Evolutionary conservation across 2,888 invertebrate genomes (phyloP).

Genomic region (Uropetala carovei): DNA sequence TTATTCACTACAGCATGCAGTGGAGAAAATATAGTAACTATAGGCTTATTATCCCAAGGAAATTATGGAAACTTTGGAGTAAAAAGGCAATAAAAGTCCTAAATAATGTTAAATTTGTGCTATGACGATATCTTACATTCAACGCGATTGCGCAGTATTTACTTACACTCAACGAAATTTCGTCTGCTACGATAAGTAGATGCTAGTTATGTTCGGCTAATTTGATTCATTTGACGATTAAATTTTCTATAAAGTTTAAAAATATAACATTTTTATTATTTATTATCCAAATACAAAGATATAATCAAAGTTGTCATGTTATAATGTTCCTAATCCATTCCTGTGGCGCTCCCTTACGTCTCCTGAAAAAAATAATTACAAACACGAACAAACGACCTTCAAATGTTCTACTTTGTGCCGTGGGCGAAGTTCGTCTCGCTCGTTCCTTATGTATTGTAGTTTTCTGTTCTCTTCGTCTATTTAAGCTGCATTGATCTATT

Average conservation of each 20-base stretch:
- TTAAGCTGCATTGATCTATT: not conserved
- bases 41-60: too few species aligned
- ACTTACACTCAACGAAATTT: not conserved
- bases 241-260: too few species aligned
- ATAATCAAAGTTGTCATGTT: not conserved
- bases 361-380: constrained; percentile 4
- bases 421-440: not conserved
- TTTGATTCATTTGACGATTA: too few species aligned
- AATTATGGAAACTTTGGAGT: too few species aligned
- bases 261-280: too few species aligned
- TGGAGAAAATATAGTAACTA: too few species aligned
- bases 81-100: too few species aligned
- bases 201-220: too few species aligned
- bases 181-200: not conserved
- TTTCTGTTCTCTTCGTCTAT: not conserved
- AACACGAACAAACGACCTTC: constrained; percentile 56
- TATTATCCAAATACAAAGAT: too few species aligned
- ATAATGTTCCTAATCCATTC: not conserved
- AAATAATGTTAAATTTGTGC: too few species aligned
- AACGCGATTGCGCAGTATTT: not conserved
- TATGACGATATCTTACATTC: not conserved
- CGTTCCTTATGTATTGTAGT: not conserved
- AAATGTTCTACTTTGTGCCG: constrained; percentile 51
- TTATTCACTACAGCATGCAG: too few species aligned
- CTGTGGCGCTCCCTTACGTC: constrained; percentile 1